A percentile compares a stretch with the other conserved stretches of the same genome.
These are phyloP conservation scores for Psephotus haematonotus DNA, from an alignment of 2,113 vertebrate species.

Conservation along the genomic window DNA sequence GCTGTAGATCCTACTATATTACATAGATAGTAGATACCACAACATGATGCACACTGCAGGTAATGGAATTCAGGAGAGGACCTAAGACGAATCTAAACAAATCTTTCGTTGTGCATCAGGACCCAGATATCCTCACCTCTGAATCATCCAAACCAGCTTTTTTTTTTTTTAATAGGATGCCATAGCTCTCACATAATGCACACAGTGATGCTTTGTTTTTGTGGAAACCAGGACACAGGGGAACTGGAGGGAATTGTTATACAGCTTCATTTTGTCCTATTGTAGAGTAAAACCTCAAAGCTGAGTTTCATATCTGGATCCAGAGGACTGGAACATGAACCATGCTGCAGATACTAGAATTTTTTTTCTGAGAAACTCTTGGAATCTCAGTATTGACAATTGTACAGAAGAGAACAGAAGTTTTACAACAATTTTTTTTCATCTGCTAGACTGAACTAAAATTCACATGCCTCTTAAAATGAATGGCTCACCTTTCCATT, in stretches of 20 bases:
- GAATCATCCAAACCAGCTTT: not conserved
- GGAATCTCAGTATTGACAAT: not conserved
- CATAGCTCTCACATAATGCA: not conserved
- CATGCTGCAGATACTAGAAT: not conserved
- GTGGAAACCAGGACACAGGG: not conserved
- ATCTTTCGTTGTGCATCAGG: not conserved
- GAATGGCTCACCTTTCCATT: not conserved
- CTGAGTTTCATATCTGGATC: not conserved
- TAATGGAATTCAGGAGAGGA: not conserved
- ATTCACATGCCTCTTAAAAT: not conserved
- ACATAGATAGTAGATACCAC: not conserved
- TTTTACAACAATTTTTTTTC: not conserved
- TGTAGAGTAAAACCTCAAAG: not conserved
- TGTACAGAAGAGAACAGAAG: not conserved
- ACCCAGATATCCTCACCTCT: not conserved
- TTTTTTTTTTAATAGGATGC: not conserved
- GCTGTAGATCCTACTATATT: not conserved
- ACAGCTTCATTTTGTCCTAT: not conserved
- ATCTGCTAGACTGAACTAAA: not conserved
- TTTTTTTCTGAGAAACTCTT: not conserved
- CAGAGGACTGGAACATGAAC: not conserved
- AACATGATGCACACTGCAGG: not conserved
- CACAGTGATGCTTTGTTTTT: not conserved
- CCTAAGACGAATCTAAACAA: not conserved
- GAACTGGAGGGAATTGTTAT: not conserved